Evolutionary conservation across 2,888 invertebrate species (phyloP), one percentile per base, ranked within the genome.

Genomic region (Perizoma affinitatum): DNA sequence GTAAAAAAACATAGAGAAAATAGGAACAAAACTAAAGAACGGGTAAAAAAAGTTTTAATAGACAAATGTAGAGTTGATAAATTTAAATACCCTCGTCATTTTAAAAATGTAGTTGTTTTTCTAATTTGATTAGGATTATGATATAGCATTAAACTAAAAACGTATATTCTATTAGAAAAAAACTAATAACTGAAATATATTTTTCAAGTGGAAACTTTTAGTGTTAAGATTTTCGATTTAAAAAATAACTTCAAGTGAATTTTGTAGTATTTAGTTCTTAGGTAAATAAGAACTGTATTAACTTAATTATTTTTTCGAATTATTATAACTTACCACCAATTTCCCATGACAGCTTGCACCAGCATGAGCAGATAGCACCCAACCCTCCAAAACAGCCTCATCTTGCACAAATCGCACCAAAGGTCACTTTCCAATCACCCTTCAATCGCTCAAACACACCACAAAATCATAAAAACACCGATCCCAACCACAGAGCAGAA

Each of bases 311-410:
- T 6, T 1, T 10, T 8, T 10, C 35, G 6, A 47, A 33, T 45
- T 45, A n/a, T 10, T 34, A 34, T 53, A 58, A 87, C 91, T 90
- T 83, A 92, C 91, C 91, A 92, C 91, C 91, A 92, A 65, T 87
- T 90, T 61, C 86, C 88, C 63, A 83, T 67, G 62, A 86, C 90
- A 50, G 84, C 85, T 69, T 90, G 85, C 63, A 85, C 78, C 56
- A 90, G 73, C 58, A 91, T 70, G 54, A 90, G 72, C 62, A 88
- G 73, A 66, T 76, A 82, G 69, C 83, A 86, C 73, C 88, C 71
- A 73, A 88, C 79, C 85, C 84, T 88, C 87, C 87, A 87, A 80
- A 89, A 77, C 70, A 89, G 76, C 88, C 83, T 86, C 91, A 92
- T 91, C 65, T 67, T 83, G 84, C 75, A 72, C 70, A 74, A 79